Evolutionary conservation across 2,113 vertebrate genomes (phyloP), one percentile per base, ranked within the genome.

Genomic region (Corythaixoides concolor): DNA sequence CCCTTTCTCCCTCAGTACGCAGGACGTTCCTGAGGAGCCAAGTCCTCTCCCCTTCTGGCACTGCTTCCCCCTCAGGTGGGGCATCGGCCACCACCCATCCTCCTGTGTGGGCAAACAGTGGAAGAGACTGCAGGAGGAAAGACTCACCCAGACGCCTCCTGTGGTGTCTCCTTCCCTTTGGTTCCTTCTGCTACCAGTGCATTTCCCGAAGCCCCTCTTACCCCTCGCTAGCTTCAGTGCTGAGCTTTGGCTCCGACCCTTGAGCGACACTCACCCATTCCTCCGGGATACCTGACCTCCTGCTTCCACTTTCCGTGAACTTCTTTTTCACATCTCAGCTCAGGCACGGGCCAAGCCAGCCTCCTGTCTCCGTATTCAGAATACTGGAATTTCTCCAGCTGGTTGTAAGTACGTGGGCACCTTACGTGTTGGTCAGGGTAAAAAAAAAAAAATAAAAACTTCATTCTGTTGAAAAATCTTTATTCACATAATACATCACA

Each of bases 401-500:
- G 32, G 5, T 24, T 28, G 53, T 5, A 58, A 64, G 30, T 13
- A 53, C 23, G 23, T 30, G 37, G n/a, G 9, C 45, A 35, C 22
- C 12, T 47, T 22, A 20, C 1, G 3, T 5, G 4, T 47, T 26
- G 32, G 9, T 9, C 14, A 68, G 72, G 7, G 27, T 39, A 23
- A 84, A 63, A 72, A 33, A 26, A 18, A 26, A 52, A 16, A 33
- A 26, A 18, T 14, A 52, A 16, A 24, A 41, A 19, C 33, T 41
- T 45, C 2, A 15, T 28, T 82, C 28, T 52, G 26, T 47, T 90
- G 52, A 82, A 85, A 84, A 66, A 43, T 56, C 33, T 97, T 96
- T 97, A 95, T 88, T 94, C 53, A 55, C 62, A 15, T 58, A 76
- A 68, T 33, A 53, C 49, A 66, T 53, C 32, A 45, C 56, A 30